phyloP scores from a whole-genome alignment of 2,888 invertebrate species.

The Rhopalosiphum nymphaeae region DNA sequence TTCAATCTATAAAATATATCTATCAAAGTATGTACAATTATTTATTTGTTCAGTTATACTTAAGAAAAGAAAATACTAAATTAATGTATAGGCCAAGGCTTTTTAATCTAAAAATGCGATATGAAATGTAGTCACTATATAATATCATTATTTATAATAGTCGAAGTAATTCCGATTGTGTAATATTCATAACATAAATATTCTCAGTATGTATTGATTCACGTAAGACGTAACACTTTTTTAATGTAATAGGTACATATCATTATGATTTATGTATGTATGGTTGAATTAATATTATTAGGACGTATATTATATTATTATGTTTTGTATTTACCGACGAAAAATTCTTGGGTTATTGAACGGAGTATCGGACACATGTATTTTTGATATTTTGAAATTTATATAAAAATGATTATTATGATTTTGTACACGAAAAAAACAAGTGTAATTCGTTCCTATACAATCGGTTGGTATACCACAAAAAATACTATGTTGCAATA shows the following conservation, averaged over 20 bases:
- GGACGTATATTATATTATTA: neutral
- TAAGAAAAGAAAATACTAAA: neutral
- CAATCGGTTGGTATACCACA: slow-evolving; percentile 46
- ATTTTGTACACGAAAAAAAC: slow-evolving; percentile 32
- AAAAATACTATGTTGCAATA: slow-evolving; percentile 35
- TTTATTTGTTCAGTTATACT: neutral
- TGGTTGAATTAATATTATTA: slow-evolving; percentile 12
- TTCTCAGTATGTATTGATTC: neutral
- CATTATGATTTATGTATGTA: neutral
- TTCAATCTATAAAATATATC: slow-evolving; percentile 24
- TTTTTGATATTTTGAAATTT: slow-evolving; percentile 47
- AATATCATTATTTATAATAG: neutral
- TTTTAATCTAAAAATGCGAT: slow-evolving; percentile 34
- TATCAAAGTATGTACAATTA: slow-evolving; percentile 7
- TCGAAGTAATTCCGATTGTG: neutral
- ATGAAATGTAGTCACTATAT: neutral
- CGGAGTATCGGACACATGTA: neutral
- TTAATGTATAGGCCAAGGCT: slow-evolving; percentile 40
- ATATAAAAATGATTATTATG: slow-evolving; percentile 47
- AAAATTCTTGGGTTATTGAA: slow-evolving; percentile 41
- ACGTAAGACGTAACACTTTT: slow-evolving; percentile 32
- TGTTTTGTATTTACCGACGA: neutral
- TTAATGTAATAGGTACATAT: neutral
- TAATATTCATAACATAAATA: slow-evolving; percentile 27
- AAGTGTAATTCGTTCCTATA: slow-evolving; percentile 16